These are phyloP conservation scores for Muscina levida DNA, from an alignment of 2,888 invertebrate genomes.

Conservation along the genomic window DNA sequence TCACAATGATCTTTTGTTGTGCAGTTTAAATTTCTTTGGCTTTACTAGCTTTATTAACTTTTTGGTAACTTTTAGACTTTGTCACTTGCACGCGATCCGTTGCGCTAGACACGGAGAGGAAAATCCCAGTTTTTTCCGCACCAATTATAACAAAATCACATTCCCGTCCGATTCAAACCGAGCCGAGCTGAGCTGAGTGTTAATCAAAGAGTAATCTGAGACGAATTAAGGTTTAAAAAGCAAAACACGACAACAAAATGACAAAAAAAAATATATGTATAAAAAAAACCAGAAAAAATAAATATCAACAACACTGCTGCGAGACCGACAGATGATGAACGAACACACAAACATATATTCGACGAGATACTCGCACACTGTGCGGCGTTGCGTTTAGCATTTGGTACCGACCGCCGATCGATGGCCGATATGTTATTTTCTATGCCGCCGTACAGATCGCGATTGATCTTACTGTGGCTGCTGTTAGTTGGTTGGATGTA, in stretches of 20 bases:
- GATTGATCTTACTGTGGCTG: constrained; percentile 58
- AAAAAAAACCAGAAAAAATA: constrained; percentile 36
- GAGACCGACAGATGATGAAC: background rate
- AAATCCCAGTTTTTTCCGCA: constrained; percentile 4
- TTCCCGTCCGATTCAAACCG: constrained; percentile 33
- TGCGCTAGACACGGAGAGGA: too few relatives aligned
- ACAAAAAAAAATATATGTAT: too few relatives aligned
- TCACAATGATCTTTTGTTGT: constrained; percentile 55
- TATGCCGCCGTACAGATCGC: constrained; percentile 55
- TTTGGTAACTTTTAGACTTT: constrained; percentile 45
- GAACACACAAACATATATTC: constrained; percentile 2
- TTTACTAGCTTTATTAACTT: constrained; percentile 66
- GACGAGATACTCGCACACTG: constrained; percentile 5
- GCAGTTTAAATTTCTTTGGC: constrained; percentile 57
- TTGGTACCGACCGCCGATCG: background rate
- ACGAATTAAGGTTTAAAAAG: constrained; percentile 55
- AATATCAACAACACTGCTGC: constrained; percentile 41
- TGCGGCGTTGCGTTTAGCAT: background rate
- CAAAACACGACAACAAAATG: constrained; percentile 46
- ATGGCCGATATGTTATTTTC: constrained; percentile 29
- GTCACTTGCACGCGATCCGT: constrained; percentile 69
- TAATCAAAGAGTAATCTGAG: constrained; percentile 54
- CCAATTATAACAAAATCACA: constrained; percentile 26
- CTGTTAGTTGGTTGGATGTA: constrained; percentile 10
- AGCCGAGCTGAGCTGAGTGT: constrained; percentile 38